These are phyloP conservation scores for Nixonia krombeini DNA, from an alignment of 1,140 invertebrate genomes.

Conservation along the genomic window DNA sequence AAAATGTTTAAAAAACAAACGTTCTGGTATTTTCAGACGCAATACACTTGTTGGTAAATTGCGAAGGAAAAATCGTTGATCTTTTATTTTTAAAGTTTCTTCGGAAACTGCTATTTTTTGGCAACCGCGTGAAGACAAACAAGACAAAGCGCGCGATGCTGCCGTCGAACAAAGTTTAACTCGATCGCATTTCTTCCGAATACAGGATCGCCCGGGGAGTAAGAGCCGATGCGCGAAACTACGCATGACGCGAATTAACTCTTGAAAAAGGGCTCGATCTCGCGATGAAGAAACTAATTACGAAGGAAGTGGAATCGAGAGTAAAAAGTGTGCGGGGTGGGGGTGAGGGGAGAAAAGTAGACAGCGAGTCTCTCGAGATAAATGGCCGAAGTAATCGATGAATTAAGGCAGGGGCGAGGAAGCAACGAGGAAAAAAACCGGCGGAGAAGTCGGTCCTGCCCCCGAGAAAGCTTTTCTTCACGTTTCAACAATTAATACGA, in stretches of 20 bases:
- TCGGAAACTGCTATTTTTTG: too few species aligned
- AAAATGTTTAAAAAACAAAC: too few species aligned
- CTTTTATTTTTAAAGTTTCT: too few species aligned
- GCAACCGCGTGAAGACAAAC: too few species aligned
- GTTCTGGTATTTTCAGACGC: too few species aligned
- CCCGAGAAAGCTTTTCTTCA: conserved; percentile 18
- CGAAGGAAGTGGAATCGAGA: conserved; percentile 29
- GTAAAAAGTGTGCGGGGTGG: conserved; percentile 30
- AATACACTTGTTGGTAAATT: too few species aligned
- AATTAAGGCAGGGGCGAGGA: conserved; percentile 38
- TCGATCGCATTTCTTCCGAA: too few species aligned
- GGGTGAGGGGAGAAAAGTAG: conserved; percentile 35
- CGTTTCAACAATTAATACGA: conserved; percentile 47
- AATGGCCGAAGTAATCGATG: conserved; percentile 52
- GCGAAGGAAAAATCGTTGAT: too few species aligned
- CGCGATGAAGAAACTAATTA: conserved; percentile 53
- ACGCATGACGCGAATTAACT: conserved; percentile 25
- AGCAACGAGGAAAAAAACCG: conserved; percentile 38
- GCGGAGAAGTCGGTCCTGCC: conserved; percentile 22
- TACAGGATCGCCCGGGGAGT: too few species aligned
- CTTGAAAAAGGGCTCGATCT: conserved; percentile 25
- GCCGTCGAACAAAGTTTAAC: too few species aligned
- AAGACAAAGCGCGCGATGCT: too few species aligned
- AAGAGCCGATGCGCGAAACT: too few species aligned
- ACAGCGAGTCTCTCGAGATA: conserved; percentile 29